Conservation (phyloP, 2,113 vertebrate species). For the Neodon shergylaensis region DNA sequence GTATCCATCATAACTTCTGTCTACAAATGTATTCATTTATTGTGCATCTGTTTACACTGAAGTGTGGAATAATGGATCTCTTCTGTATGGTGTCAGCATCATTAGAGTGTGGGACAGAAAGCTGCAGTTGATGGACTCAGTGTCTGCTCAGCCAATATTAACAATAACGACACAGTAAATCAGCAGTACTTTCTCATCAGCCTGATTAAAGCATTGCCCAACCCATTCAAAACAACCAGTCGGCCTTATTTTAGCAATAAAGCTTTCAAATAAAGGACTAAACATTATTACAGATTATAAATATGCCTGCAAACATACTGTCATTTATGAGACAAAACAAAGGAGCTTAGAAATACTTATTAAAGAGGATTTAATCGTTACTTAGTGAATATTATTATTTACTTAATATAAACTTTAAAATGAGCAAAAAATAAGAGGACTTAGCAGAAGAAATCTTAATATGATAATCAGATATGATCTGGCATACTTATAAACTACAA, state of each 20-base stretch:
- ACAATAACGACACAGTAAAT: not conserved
- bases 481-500: not conserved
- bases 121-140: not conserved
- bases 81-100: not conserved
- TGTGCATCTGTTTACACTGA: not conserved
- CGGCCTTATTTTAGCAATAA: constrained; percentile 2
- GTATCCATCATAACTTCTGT: not conserved
- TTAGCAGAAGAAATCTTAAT: constrained; percentile 3
- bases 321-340: constrained; percentile 8
- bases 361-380: constrained; percentile 15
- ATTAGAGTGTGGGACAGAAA: not conserved
- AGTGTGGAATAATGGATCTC: not conserved
- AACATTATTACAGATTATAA: not conserved
- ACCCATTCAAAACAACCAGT: constrained; percentile 28
- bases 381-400: not conserved
- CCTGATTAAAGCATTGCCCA: constrained; percentile 4
- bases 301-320: not conserved
- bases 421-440: not conserved
- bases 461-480: not conserved
- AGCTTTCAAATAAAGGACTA: constrained; percentile 35
- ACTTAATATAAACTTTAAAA: constrained; percentile 7
- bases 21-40: not conserved
- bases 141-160: not conserved
- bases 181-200: not conserved
- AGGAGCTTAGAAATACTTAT: not conserved